Evolutionary conservation across 2,888 invertebrate genomes (phyloP).

Genomic region (Eustalomyia histrio): DNA sequence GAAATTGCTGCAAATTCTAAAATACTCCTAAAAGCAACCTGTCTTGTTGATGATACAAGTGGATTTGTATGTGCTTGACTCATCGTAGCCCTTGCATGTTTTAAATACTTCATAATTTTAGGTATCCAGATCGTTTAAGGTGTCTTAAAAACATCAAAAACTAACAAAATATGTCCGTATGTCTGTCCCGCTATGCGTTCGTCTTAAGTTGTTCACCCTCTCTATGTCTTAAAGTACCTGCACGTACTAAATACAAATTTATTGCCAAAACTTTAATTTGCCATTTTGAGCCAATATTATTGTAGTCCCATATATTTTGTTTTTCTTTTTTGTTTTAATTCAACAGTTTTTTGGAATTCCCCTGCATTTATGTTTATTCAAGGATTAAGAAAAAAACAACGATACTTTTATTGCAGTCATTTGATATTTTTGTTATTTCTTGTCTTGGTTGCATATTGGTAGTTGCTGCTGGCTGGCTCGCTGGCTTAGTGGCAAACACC

Average conservation of each 20-base stretch:
- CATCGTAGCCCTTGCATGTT: slow-evolving; percentile 47
- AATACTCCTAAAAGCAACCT: slow-evolving; percentile 45
- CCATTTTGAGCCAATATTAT: slow-evolving; percentile 42
- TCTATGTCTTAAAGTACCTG: slow-evolving; percentile 50
- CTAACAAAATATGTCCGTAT: slow-evolving; percentile 7
- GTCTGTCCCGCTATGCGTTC: slow-evolving; percentile 35
- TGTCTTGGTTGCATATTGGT: slow-evolving; percentile 1
- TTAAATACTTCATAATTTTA: slow-evolving; percentile 58
- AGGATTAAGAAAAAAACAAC: slow-evolving; percentile 51
- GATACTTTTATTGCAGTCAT: slow-evolving; percentile 63
- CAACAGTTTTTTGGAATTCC: slow-evolving; percentile 54
- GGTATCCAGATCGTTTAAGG: slow-evolving; percentile 55
- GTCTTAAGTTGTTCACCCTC: slow-evolving; percentile 1
- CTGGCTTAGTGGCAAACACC: slow-evolving; percentile 34
- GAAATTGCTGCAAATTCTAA: background rate
- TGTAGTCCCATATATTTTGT: slow-evolving; percentile 13
- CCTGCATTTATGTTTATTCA: slow-evolving; percentile 57
- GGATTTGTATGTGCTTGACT: slow-evolving; percentile 22
- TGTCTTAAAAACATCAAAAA: slow-evolving; percentile 52
- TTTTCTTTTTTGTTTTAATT: slow-evolving; percentile 52
- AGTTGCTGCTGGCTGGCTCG: slow-evolving; percentile 24
- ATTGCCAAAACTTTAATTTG: slow-evolving; percentile 56
- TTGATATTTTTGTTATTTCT: slow-evolving; percentile 55
- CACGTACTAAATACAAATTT: slow-evolving; percentile 57
- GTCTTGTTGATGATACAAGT: slow-evolving; percentile 31